Evolutionary conservation across 1,140 invertebrate genomes (phyloP), one percentile per base, ranked within the genome.

Genomic region (Periplaneta americana): DNA sequence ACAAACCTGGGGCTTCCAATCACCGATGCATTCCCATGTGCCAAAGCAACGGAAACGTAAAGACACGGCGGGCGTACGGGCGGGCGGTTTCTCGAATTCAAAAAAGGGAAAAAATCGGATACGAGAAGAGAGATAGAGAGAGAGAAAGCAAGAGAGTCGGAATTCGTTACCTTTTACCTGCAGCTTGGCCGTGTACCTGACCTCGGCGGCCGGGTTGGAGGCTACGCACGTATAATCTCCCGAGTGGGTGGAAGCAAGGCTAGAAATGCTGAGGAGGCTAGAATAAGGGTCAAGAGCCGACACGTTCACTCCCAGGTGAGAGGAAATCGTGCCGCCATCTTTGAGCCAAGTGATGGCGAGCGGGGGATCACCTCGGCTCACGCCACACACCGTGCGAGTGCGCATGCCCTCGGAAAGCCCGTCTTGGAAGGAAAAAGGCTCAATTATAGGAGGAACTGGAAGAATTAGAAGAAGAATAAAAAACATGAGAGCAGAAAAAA

Each of bases 171-270:
- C 94, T 95, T 95, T 95, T 87, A 96, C 95, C 90, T 93, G 92
- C 84, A 96, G 92, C 88, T 92, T 92, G 87, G 94, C 93, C 85
- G 94, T 94, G 91, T 93, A 95, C 90, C 93, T 94, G 87, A 94
- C 93, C 88, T 94, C 92, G 85, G 94, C 92, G 85, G 94, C 94
- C 85, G 92, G 92, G 89, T 95, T 95, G 88, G 92, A 92, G 86
- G 95, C 94, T 85, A 94, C 92, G 88, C 95, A 96, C 80, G 94
- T 95, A 89, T 95, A 96, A 87, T 94, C 93, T 84, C 95, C 95
- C 81, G 93, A 92, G 87, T 95, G 94, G 85, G 91, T 89, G 84
- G 93, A 92, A 84, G 91, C 91, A 83, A 96, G 91, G 86, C 92
- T 94, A 86, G 93, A 91, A 88, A 95, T 94, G 90, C 93, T 94